These are phyloP conservation scores for Reticulitermes speratus DNA, from an alignment of 1,140 invertebrate genomes.

Conservation along the genomic window DNA sequence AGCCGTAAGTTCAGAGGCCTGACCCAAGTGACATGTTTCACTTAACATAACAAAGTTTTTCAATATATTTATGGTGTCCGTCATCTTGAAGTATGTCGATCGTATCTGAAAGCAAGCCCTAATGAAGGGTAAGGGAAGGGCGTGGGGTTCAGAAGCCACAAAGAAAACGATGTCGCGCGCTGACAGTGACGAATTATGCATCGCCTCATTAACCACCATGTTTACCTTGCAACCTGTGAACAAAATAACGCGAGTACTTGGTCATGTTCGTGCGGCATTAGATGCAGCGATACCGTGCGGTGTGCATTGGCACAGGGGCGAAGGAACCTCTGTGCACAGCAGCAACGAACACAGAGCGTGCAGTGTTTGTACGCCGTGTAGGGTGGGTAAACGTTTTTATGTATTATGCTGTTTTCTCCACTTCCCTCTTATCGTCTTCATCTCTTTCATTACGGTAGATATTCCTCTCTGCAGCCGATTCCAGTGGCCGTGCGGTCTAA, in stretches of 20 bases:
- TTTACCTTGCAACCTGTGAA: neutral
- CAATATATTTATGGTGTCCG: neutral
- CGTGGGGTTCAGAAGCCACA: too few relatives aligned
- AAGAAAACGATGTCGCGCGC: neutral
- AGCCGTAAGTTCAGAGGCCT: too few relatives aligned
- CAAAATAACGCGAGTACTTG: neutral
- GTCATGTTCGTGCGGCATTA: neutral
- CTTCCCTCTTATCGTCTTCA: too few relatives aligned
- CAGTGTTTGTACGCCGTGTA: too few relatives aligned
- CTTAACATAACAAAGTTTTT: too few relatives aligned
- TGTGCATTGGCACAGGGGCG: neutral
- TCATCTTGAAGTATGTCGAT: neutral
- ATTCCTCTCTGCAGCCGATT: too few relatives aligned
- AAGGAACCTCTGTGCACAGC: neutral
- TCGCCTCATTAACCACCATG: neutral
- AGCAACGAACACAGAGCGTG: neutral
- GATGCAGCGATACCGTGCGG: neutral
- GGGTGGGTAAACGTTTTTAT: too few relatives aligned
- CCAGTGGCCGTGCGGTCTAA: too few relatives aligned
- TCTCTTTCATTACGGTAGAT: too few relatives aligned
- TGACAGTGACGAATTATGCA: neutral
- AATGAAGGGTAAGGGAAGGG: neutral
- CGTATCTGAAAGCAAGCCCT: neutral
- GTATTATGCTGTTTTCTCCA: too few relatives aligned
- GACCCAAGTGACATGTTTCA: too few relatives aligned